Evolutionary conservation across 2,113 vertebrate genomes (phyloP).

Genomic region (Pterocles orientalis): DNA sequence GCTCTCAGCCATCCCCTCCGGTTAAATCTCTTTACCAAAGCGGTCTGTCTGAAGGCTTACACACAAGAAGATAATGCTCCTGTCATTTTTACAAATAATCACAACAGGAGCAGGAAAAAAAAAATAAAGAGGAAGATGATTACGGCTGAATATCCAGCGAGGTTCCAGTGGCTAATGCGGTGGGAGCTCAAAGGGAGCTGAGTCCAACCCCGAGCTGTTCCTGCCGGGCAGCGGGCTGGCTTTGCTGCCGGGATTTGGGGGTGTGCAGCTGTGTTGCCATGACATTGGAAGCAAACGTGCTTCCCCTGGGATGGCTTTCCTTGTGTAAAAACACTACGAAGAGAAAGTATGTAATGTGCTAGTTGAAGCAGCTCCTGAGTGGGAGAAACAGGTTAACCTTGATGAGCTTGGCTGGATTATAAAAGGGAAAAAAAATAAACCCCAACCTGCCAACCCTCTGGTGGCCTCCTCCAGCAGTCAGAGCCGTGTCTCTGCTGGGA

Average conservation of each 20-base stretch:
- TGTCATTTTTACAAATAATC: conserved; percentile 59
- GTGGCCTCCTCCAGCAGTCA: background rate
- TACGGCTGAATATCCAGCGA: background rate
- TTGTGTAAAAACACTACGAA: background rate
- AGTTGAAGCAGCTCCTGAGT: background rate
- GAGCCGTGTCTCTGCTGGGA: background rate
- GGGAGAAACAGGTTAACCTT: background rate
- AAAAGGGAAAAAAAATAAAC: background rate
- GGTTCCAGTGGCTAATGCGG: conserved; percentile 2
- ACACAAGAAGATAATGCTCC: conserved; percentile 39
- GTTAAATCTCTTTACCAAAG: conserved; percentile 53
- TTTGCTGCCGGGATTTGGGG: background rate
- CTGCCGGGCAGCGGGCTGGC: background rate
- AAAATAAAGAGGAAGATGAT: conserved; percentile 45
- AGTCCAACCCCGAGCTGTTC: background rate
- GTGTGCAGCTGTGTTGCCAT: background rate
- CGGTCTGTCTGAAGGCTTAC: conserved; percentile 14
- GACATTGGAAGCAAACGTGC: background rate
- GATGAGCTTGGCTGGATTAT: background rate
- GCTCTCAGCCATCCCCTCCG: conserved; percentile 43
- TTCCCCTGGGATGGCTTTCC: background rate
- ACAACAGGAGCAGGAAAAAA: background rate
- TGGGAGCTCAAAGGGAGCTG: background rate
- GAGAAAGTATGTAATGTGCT: background rate
- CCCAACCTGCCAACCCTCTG: background rate